Conservation (phyloP, 2,797 vertebrate genomes). For the Glossophaga mutica region DNA sequence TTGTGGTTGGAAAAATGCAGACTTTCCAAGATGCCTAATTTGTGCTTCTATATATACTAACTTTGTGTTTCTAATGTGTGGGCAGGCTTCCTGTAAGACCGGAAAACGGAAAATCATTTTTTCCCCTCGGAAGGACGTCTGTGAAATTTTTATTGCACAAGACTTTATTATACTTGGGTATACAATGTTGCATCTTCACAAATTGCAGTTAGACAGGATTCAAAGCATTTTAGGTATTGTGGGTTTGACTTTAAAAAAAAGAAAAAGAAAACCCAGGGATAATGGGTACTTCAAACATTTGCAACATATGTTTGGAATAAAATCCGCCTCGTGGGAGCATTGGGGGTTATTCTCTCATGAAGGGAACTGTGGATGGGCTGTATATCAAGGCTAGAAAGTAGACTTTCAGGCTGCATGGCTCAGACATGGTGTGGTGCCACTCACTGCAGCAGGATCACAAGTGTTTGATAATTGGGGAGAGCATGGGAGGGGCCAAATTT, state of each 20-base stretch:
- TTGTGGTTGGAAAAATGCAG: constrained; percentile 80
- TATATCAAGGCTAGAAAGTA: constrained; percentile 35
- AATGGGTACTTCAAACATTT: constrained; percentile 75
- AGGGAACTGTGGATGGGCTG: constrained; percentile 53
- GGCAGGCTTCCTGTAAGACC: constrained; percentile 80
- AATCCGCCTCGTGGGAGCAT: constrained; percentile 65
- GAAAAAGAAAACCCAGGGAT: constrained; percentile 54
- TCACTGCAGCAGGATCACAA: neutral
- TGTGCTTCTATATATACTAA: constrained; percentile 81
- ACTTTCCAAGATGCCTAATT: constrained; percentile 80
- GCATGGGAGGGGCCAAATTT: neutral
- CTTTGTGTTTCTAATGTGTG: constrained; percentile 81
- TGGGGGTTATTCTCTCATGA: constrained; percentile 24
- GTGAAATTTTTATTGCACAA: constrained; percentile 75
- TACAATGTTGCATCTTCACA: constrained; percentile 71
- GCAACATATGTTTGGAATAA: constrained; percentile 77
- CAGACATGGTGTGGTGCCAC: neutral
- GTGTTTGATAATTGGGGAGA: neutral
- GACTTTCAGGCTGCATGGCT: neutral
- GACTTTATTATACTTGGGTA: constrained; percentile 68
- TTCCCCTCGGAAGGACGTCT: constrained; percentile 69
- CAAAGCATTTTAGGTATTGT: constrained; percentile 70
- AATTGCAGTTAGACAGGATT: constrained; percentile 71
- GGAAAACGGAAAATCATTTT: constrained; percentile 73
- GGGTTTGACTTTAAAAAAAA: constrained; percentile 43